Evolutionary conservation across 2,888 invertebrate genomes (phyloP), one percentile per base, ranked within the genome.

Genomic region (Hipparchia semele): DNA sequence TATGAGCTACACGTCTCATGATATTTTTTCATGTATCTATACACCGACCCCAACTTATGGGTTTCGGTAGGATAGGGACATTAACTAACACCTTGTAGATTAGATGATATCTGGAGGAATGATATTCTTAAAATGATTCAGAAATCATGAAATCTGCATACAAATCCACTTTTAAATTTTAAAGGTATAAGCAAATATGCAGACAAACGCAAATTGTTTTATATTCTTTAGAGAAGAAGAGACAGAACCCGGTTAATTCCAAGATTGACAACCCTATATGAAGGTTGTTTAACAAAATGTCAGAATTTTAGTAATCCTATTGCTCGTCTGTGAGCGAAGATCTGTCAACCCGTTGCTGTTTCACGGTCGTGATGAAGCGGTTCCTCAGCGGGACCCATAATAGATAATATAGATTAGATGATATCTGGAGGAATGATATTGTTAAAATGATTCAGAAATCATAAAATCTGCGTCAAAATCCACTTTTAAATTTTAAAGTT

Each of bases 311-410:
- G 89, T 90, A 91, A 93, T 90, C 88, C 90, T 87, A 90, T 92
- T 89, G 85, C 83, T 82, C 80, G 89, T 86, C 84, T 83, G 87
- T 86, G 89, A 87, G 87, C 87, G 82, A 86, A 88, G 89, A 91
- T 89, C 92, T 94, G 93, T 94, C 93, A 94, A 93, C 93, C 92
- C 92, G 89, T 91, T 91, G 90, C 91, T 94, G 2, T 39, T 4
- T 39, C n/a, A 9, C n/a, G 10, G 7, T 94, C 92, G 93, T 92
- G 88, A 86, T 81, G 87, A 84, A 85, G 88, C 90, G 90, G 84
- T 86, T 84, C 81, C 92, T 77, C 93, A 60, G 86, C 92, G 93
- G 88, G 82, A 86, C 81, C 87, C 79, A 2, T 46, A 12, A 79
- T 77, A 87, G 91, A 92, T 92, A 90, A 91, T 86, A 86, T 83